Percentiles rank a stretch among this genome's conserved stretches.
Evolutionary conservation across 2,888 invertebrate genomes (phyloP).

Genomic region (Schizaphis graminum): DNA sequence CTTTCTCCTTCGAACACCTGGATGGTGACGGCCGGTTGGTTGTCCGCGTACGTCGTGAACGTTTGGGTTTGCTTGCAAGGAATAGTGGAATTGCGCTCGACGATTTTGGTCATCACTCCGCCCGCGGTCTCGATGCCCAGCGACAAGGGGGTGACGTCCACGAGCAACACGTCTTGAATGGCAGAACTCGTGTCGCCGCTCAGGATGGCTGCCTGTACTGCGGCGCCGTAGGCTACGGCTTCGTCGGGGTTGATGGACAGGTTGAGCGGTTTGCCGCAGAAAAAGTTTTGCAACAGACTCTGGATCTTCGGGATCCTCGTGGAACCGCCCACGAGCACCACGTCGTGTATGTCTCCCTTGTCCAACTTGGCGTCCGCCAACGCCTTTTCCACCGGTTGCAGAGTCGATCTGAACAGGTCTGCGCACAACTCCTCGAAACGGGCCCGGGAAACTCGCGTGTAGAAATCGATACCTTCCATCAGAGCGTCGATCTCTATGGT

Average conservation of each 20-base stretch:
- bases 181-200: slow-evolving; percentile 75
- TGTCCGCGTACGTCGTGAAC: slow-evolving; percentile 75
- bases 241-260: slow-evolving; percentile 85
- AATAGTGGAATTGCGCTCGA: slow-evolving; percentile 72
- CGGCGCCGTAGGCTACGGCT: slow-evolving; percentile 85
- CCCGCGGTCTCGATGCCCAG: slow-evolving; percentile 85
- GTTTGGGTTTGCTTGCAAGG: slow-evolving; percentile 78
- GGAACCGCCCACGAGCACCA: slow-evolving; percentile 86
- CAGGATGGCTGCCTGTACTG: slow-evolving; percentile 80
- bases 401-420: slow-evolving; percentile 80
- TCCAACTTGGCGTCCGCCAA: slow-evolving; percentile 83
- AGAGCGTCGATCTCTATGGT: slow-evolving; percentile 74
- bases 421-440: slow-evolving; percentile 83
- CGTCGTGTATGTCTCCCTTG: slow-evolving; percentile 81
- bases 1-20: slow-evolving; percentile 71
- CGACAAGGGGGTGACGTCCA: slow-evolving; percentile 79
- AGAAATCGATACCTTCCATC: slow-evolving; percentile 74
- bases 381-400: slow-evolving; percentile 84
- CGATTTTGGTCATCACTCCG: slow-evolving; percentile 78
- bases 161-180: slow-evolving; percentile 80
- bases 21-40: slow-evolving; percentile 73
- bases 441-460: slow-evolving; percentile 80
- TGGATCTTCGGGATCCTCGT: slow-evolving; percentile 86
- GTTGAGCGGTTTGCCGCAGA: slow-evolving; percentile 78
- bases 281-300: slow-evolving; percentile 79